A percentile compares a stretch with the other conserved stretches of the same genome.
phyloP scores from a whole-genome alignment of 2,113 vertebrate genomes.

The Procavia capensis region DNA sequence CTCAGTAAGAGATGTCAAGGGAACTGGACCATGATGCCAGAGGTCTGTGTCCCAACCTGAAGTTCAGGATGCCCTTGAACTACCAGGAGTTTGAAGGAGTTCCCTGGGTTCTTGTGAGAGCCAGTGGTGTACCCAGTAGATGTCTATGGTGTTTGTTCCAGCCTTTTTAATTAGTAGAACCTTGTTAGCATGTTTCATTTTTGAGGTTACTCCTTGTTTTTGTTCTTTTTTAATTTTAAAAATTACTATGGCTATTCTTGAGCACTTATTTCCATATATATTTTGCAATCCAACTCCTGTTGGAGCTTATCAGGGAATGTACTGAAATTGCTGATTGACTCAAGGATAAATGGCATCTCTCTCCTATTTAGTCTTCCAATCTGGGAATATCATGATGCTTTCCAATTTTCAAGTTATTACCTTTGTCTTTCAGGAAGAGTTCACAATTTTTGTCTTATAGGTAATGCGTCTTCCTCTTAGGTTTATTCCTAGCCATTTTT shows the following conservation, averaged over 20 bases:
- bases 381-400: background rate
- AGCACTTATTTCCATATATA: background rate
- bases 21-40: background rate
- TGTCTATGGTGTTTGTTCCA: too few relatives aligned
- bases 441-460: background rate
- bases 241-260: background rate
- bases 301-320: background rate
- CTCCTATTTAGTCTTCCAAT: background rate
- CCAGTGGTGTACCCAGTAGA: background rate
- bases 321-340: background rate
- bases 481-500: background rate
- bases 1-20: background rate
- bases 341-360: background rate
- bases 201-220: background rate
- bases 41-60: background rate
- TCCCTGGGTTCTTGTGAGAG: background rate
- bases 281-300: background rate
- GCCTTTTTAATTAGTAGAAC: background rate
- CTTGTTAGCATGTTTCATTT: background rate
- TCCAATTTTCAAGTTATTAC: background rate
- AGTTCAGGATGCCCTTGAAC: background rate
- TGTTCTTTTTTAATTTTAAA: background rate
- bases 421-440: constrained; percentile 10
- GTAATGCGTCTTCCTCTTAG: background rate
- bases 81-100: background rate